Evolutionary conservation across 2,113 vertebrate genomes (phyloP).

Genomic region (Colinus virginianus): DNA sequence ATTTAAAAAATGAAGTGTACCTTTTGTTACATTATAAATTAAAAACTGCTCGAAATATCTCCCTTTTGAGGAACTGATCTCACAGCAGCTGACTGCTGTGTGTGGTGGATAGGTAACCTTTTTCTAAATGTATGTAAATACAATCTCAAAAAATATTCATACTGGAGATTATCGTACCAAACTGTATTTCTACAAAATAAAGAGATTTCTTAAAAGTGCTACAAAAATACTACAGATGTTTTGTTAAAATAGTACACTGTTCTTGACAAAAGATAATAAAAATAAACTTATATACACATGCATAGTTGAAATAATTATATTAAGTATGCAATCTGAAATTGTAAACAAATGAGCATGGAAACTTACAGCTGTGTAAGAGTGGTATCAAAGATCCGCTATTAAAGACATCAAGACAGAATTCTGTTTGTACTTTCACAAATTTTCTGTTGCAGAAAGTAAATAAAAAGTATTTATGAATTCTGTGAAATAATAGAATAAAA

Average conservation of each 20-base stretch:
- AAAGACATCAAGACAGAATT: neutral
- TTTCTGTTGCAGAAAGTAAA: neutral
- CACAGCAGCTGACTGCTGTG: neutral
- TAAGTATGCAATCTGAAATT: neutral
- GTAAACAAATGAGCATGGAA: neutral
- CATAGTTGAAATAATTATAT: neutral
- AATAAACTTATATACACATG: neutral
- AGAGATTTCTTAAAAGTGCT: neutral
- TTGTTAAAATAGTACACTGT: neutral
- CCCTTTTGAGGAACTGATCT: fast-evolving
- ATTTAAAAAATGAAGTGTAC: neutral
- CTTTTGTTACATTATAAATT: neutral
- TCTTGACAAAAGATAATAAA: neutral
- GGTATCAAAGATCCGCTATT: neutral
- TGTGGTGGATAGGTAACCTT: neutral
- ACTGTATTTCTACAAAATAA: neutral
- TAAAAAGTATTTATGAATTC: neutral
- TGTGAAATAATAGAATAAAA: neutral
- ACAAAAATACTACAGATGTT: neutral
- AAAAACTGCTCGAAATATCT: neutral
- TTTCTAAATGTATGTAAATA: neutral
- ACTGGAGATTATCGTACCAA: neutral
- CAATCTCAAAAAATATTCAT: neutral
- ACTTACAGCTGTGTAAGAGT: neutral
- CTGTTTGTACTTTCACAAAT: neutral